A percentile compares a stretch with the other conserved stretches of the same genome.
phyloP scores from a whole-genome alignment of 1,140 invertebrate species.

The Drosophila mauritiana region DNA sequence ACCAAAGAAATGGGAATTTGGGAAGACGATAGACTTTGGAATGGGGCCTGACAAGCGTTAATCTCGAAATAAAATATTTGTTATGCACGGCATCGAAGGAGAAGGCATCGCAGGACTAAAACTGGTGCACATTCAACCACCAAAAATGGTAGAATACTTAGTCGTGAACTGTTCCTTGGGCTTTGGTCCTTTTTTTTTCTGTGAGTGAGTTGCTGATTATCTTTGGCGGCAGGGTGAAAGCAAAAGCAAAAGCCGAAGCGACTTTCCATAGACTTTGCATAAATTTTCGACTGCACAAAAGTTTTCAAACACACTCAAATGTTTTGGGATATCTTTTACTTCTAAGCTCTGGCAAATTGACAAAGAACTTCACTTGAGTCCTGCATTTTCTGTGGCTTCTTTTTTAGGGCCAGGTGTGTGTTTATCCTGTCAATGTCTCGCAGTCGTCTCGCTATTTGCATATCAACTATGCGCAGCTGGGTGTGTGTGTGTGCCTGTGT shows the following conservation, averaged over 20 bases:
- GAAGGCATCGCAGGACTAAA: constrained; percentile 20
- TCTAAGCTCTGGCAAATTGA: constrained; percentile 80
- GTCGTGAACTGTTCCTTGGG: constrained; percentile 27
- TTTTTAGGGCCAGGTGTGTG: constrained; percentile 38
- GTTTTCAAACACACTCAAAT: constrained; percentile 26
- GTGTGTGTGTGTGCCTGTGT: constrained; percentile 31
- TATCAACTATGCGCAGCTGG: constrained; percentile 65
- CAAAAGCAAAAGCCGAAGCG: constrained; percentile 37
- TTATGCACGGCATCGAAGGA: constrained; percentile 36
- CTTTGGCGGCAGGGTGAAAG: constrained; percentile 55
- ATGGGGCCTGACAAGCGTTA: constrained; percentile 69
- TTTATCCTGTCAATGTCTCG: constrained; percentile 52
- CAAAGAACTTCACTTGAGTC: constrained; percentile 69
- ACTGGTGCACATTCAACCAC: constrained; percentile 55
- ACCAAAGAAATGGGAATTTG: neutral
- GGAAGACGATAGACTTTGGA: constrained; percentile 18
- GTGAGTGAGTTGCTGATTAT: constrained; percentile 66
- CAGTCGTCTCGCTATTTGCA: constrained; percentile 71
- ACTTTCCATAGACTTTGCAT: constrained; percentile 81
- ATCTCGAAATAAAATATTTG: constrained; percentile 82
- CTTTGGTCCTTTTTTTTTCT: neutral
- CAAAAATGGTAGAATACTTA: constrained; percentile 72
- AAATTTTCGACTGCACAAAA: constrained; percentile 54
- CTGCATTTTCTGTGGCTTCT: constrained; percentile 72
- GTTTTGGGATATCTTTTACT: constrained; percentile 69